phyloP scores from a whole-genome alignment of 1,140 invertebrate genomes.

The Carposina sasakii region DNA sequence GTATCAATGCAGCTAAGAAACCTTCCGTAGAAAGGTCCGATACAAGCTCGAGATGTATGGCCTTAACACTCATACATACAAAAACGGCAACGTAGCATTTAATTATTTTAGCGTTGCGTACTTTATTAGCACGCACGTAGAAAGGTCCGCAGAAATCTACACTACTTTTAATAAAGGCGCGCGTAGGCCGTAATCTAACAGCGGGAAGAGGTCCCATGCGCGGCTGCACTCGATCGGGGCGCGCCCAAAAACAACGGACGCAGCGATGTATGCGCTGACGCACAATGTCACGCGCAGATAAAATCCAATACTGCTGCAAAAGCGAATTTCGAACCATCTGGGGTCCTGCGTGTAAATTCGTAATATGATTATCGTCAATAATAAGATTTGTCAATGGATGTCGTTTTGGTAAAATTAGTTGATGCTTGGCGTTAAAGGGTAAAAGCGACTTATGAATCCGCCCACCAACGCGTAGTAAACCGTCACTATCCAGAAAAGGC shows the following conservation, averaged over 20 bases:
- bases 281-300: not conserved
- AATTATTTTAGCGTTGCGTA: constrained; percentile 14
- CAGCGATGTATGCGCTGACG: not conserved
- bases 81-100: constrained; percentile 34
- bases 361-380: not conserved
- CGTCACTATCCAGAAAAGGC: not conserved
- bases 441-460: not conserved
- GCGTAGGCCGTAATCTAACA: constrained; percentile 25
- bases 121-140: not conserved
- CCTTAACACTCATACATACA: constrained; percentile 31
- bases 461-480: constrained; percentile 12
- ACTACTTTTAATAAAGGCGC: constrained; percentile 37
- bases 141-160: not conserved
- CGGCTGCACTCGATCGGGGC: not conserved
- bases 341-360: constrained; percentile 7
- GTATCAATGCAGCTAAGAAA: not conserved
- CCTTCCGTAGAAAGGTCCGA: not conserved
- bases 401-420: not conserved
- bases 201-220: constrained; percentile 48
- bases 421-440: not conserved
- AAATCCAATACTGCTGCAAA: constrained; percentile 10
- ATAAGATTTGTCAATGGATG: not conserved
- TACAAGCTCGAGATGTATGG: not conserved
- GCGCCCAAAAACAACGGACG: constrained; percentile 2
- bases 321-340: constrained; percentile 6